These are phyloP conservation scores for Neostethus bicornis DNA, from an alignment of 2,797 vertebrate species.

Conservation along the genomic window DNA sequence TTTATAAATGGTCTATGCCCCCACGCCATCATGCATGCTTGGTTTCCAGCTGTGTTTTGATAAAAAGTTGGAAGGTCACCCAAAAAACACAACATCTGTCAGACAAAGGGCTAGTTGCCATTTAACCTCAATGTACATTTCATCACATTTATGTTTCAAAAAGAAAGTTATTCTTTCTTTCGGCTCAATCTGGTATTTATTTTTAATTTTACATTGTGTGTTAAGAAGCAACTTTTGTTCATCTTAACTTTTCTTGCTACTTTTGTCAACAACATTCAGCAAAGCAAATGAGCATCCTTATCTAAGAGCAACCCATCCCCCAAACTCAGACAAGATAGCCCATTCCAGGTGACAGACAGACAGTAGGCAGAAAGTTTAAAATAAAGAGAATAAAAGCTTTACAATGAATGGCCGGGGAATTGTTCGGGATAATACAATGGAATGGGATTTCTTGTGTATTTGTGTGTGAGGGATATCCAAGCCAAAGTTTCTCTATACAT, in stretches of 20 bases:
- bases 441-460: constrained; percentile 83
- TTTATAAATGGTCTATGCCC: too few relatives aligned
- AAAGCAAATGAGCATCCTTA: constrained; percentile 2
- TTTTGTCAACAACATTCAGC: not conserved
- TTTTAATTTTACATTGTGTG: not conserved
- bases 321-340: constrained; percentile 60
- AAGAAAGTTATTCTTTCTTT: not conserved
- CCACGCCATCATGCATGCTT: too few relatives aligned
- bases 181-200: not conserved
- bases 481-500: constrained; percentile 84
- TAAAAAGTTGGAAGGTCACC: too few relatives aligned
- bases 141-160: too few relatives aligned
- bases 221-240: too few relatives aligned
- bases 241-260: not conserved
- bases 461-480: constrained; percentile 80
- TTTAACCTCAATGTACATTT: too few relatives aligned
- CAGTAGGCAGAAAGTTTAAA: constrained; percentile 77
- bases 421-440: constrained; percentile 82
- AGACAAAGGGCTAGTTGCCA: too few relatives aligned
- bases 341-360: constrained; percentile 75
- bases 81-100: too few relatives aligned
- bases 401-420: constrained; percentile 78
- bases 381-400: constrained; percentile 80
- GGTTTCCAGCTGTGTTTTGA: too few relatives aligned
- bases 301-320: not conserved